Evolutionary conservation across 2,797 vertebrate genomes (phyloP).

Genomic region (Hipposideros larvatus): DNA sequence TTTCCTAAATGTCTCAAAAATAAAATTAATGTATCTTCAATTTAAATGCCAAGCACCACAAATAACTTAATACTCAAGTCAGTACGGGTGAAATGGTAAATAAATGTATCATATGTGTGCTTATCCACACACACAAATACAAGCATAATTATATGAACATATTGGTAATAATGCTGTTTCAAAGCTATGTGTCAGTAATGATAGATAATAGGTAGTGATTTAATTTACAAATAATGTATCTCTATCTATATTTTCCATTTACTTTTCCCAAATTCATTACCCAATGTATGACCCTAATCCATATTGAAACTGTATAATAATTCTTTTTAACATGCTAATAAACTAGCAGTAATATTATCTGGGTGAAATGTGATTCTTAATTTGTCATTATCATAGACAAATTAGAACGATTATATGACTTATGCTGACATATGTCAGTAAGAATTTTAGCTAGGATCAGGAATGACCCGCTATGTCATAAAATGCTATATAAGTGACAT

Average conservation of each 20-base stretch:
- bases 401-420: neutral
- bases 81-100: neutral
- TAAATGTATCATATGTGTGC: rapidly evolving
- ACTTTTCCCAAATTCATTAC: neutral
- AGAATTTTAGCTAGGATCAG: neutral
- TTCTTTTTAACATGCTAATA: neutral
- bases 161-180: neutral
- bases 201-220: neutral
- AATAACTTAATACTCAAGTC: neutral
- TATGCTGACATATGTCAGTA: neutral
- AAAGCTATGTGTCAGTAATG: neutral
- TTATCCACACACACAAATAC: neutral
- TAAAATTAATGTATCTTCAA: neutral
- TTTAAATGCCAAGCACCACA: neutral
- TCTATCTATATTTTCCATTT: neutral
- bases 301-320: neutral
- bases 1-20: slow-evolving; percentile 19
- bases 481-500: neutral
- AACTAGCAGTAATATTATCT: neutral
- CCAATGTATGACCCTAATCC: neutral
- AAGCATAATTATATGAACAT: neutral
- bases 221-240: neutral
- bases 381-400: neutral
- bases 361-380: neutral
- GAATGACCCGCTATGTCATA: neutral